Conservation (phyloP, 2,888 invertebrate species). For the Sphaeridia pumilis region DNA sequence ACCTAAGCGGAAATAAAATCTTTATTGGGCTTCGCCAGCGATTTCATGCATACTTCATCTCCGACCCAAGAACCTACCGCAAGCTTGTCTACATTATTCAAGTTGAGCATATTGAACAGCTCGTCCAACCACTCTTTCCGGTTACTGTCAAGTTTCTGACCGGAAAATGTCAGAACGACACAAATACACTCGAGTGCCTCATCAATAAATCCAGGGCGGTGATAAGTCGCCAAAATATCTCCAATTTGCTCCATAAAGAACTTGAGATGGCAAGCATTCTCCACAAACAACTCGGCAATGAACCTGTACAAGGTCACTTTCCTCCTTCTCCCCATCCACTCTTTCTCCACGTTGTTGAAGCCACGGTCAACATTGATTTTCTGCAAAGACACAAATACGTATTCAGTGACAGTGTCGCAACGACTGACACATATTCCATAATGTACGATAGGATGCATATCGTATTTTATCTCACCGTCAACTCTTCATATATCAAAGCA, state of each 20-base stretch:
- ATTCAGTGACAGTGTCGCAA: background rate
- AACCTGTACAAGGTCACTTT: conserved; percentile 33
- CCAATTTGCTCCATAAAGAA: conserved; percentile 27
- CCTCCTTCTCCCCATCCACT: conserved; percentile 24
- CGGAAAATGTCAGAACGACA: conserved; percentile 32
- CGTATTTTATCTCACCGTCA: conserved; percentile 11
- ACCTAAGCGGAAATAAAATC: conserved; percentile 8
- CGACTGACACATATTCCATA: no score
- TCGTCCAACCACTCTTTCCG: conserved; percentile 26
- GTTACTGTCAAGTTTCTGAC: conserved; percentile 24
- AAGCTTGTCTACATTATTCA: conserved; percentile 13
- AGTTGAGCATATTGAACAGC: conserved; percentile 13
- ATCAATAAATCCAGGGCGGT: conserved; percentile 24
- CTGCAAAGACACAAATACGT: conserved; percentile 10
- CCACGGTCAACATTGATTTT: conserved; percentile 31
- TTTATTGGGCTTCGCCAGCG: background rate
- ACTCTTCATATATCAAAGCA: conserved; percentile 29
- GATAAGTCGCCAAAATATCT: conserved; percentile 24
- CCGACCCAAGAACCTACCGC: conserved; percentile 5
- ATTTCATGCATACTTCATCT: background rate
- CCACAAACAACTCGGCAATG: conserved; percentile 33
- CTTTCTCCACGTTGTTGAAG: conserved; percentile 21
- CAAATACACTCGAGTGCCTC: conserved; percentile 34
- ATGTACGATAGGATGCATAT: background rate
- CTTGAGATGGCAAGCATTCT: conserved; percentile 31